phyloP scores from a whole-genome alignment of 1,140 invertebrate genomes.

The Drosophila nannoptera region DNA sequence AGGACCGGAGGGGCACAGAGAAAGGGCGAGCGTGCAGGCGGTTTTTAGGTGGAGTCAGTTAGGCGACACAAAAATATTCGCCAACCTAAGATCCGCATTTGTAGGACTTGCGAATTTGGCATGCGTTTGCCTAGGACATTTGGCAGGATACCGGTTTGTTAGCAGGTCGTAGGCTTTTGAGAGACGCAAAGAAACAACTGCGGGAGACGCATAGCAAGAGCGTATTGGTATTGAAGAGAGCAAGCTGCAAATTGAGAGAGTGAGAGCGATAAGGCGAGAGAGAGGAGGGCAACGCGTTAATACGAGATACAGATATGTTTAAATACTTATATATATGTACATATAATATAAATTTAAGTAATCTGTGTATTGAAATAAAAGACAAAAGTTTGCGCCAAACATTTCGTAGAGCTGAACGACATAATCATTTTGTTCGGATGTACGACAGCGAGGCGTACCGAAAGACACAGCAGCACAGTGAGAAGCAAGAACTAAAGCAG shows the following conservation, averaged over 20 bases:
- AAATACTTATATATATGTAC: conserved; percentile 12
- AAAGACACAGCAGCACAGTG: conserved; percentile 65
- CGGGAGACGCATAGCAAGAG: conserved; percentile 14
- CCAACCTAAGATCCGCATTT: conserved; percentile 24
- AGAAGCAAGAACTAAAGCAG: conserved; percentile 59
- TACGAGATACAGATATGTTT: conserved; percentile 14
- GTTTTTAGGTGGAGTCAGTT: neutral
- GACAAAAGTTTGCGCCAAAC: conserved; percentile 47
- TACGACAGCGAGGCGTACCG: conserved; percentile 47
- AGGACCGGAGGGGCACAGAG: neutral
- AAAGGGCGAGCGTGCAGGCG: neutral
- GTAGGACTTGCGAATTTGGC: neutral
- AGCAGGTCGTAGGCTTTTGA: conserved; percentile 18
- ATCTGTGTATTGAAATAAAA: conserved; percentile 35
- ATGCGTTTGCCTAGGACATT: conserved; percentile 47
- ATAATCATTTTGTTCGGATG: conserved; percentile 41
- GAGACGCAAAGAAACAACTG: conserved; percentile 6
- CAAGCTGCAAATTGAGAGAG: conserved; percentile 20
- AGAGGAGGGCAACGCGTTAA: neutral
- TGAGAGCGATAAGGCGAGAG: conserved; percentile 27
- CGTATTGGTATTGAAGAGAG: conserved; percentile 3
- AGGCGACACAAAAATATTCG: neutral
- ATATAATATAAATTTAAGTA: conserved; percentile 25
- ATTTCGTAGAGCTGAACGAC: conserved; percentile 21
- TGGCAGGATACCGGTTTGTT: conserved; percentile 69